A percentile compares a stretch with the other conserved stretches of the same genome.
These are phyloP conservation scores for Sipha maydis DNA, from an alignment of 2,888 invertebrate species.

Conservation along the genomic window DNA sequence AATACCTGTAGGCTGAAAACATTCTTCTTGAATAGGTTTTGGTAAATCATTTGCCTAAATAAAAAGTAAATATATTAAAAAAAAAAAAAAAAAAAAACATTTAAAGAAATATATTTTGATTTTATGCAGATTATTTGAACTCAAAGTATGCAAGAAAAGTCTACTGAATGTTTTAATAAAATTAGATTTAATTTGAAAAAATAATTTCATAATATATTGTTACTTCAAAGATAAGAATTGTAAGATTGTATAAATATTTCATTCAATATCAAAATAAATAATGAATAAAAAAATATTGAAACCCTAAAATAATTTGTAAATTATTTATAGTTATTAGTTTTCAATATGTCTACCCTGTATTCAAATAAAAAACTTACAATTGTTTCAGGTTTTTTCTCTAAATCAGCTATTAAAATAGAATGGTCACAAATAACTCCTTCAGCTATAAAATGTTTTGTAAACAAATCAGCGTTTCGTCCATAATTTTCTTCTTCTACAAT, in stretches of 20 bases:
- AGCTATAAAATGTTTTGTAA: conserved; percentile 87
- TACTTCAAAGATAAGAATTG: no score
- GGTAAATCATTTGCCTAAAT: conserved; percentile 74
- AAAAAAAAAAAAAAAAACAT: neutral
- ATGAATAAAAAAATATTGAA: conserved; percentile 44
- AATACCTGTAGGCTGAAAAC: conserved; percentile 33
- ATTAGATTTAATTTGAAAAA: no score
- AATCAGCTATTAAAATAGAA: conserved; percentile 77
- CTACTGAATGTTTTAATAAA: no score
- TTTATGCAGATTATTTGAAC: no score
- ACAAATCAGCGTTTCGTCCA: conserved; percentile 79
- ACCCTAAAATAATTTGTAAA: neutral
- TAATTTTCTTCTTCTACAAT: conserved; percentile 84
- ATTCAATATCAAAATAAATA: neutral
- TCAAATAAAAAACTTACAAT: conserved; percentile 70
- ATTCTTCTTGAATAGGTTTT: conserved; percentile 69
- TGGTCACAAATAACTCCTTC: conserved; percentile 85
- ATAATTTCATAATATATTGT: no score
- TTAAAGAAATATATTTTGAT: neutral
- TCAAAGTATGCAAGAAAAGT: no score
- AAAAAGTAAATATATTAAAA: neutral
- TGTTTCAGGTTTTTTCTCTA: conserved; percentile 75
- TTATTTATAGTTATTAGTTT: conserved; percentile 47
- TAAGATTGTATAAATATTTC: neutral
- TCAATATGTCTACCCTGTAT: neutral